Percentiles rank a stretch among this genome's conserved stretches.
Evolutionary conservation across 1,140 invertebrate genomes (phyloP).

Genomic region (Drosophila sp.): DNA sequence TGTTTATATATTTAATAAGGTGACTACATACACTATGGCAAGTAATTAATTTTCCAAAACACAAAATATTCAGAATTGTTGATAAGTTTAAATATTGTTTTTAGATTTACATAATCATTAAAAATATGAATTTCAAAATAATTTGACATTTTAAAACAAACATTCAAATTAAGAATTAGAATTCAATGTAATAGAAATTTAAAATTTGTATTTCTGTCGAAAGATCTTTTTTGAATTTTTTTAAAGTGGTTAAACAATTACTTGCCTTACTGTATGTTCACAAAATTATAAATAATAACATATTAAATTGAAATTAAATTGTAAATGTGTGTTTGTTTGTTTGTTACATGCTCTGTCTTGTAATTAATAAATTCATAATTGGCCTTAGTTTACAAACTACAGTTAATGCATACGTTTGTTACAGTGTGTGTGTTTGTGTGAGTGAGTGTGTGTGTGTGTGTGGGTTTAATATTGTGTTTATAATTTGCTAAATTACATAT

Average conservation of each 20-base stretch:
- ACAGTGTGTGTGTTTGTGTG: constrained; percentile 11
- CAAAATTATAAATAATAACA: constrained; percentile 59
- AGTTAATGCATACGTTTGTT: constrained; percentile 7
- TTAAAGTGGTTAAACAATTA: too few species aligned
- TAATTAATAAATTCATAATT: constrained; percentile 42
- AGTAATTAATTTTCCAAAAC: too few species aligned
- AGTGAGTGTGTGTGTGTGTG: constrained; percentile 27
- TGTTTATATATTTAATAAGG: constrained; percentile 53
- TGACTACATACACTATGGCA: constrained; percentile 30
- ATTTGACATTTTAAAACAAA: too few species aligned
- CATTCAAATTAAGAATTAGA: too few species aligned
- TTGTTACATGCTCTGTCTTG: constrained; percentile 5
- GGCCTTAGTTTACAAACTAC: constrained; percentile 26
- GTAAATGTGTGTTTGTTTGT: not conserved
- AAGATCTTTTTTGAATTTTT: too few species aligned
- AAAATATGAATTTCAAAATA: too few species aligned
- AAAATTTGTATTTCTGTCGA: too few species aligned
- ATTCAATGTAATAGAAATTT: too few species aligned
- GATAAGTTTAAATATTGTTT: too few species aligned
- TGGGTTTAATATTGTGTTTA: constrained; percentile 68
- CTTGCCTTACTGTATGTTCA: constrained; percentile 40
- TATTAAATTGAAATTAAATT: constrained; percentile 5
- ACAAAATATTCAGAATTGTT: too few species aligned
- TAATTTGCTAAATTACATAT: constrained; percentile 61
- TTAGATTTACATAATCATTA: too few species aligned